Base-by-base conservation (phyloP, 2,888 invertebrate species). In the Piscicola geometra region DNA sequence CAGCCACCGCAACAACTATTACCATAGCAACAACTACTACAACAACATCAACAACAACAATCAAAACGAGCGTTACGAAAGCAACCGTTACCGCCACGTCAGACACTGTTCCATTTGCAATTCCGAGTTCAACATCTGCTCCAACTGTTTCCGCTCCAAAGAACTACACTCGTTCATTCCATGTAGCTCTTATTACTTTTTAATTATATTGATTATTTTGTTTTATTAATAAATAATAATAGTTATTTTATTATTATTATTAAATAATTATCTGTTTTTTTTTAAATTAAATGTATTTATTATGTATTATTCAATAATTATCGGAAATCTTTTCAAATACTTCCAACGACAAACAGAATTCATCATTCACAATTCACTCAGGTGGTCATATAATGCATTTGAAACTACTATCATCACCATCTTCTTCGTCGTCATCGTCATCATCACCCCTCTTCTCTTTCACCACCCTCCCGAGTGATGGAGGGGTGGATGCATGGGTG, bases 101-200 rank as follows among this genome's bases (percentile, higher is more conserved):
- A 56, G n/a, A n/a, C 60, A 56, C n/a, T 56, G 60, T 56, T 56
- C 60, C 60, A 56, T 56, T 5, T 56, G 60, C 25, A 56, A 56
- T 21, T 56, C 60, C n/a, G 60, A 56, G n/a, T 56, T 56, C 60
- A 5, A 56, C n/a, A n/a, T 56, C 3, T 56, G 60, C n/a, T 56
- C 60, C 21, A 18, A 9, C 5, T 56, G 60, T n/a, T 56, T 21
- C n/a, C 5, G 12, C n/a, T 56, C 25, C n/a, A 5, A 21, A 3
- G n/a, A 56, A 5, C 3, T 25, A 3, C 60, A 56, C 25, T 56
- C 60, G 3, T 56, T 56, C 60, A 56, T 56, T 21, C 60, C 60
- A 5, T 56, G 60, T 56, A 25, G 15, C 15, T 56, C 3, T 21
- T 41, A 15, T 15, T 41, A 15, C 41, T 41, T 41, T 15, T 41